Evolutionary conservation across 1,140 invertebrate species (phyloP).

Genomic region (Myzus persicae): DNA sequence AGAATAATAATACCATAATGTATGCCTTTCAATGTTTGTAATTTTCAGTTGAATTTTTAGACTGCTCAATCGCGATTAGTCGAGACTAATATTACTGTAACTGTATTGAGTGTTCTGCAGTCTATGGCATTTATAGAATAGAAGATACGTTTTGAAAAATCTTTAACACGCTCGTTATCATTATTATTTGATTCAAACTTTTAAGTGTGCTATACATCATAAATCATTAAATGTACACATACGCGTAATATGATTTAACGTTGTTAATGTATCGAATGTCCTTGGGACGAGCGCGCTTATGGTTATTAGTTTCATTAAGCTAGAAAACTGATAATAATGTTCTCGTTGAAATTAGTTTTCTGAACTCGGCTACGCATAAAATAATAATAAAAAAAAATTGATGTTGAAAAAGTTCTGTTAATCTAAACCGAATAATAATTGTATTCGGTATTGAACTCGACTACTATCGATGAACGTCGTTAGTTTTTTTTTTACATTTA

Average conservation of each 20-base stretch:
- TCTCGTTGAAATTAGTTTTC: background rate
- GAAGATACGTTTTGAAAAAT: background rate
- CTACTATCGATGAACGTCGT: background rate
- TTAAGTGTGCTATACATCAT: background rate
- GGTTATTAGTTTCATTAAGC: background rate
- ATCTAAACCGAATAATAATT: background rate
- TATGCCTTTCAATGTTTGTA: background rate
- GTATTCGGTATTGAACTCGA: background rate
- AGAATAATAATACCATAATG: background rate
- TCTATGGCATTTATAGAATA: background rate
- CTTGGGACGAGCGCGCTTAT: background rate
- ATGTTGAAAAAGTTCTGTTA: background rate
- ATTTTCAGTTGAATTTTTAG: background rate
- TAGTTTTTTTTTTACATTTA: background rate
- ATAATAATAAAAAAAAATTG: background rate
- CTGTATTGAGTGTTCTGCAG: background rate
- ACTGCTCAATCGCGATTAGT: background rate
- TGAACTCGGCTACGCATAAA: background rate
- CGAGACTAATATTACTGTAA: background rate
- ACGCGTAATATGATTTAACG: background rate
- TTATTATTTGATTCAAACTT: background rate
- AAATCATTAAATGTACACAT: background rate
- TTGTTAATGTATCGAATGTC: slow-evolving; percentile 7
- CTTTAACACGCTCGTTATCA: background rate
- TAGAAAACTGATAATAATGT: slow-evolving; percentile 1